These are phyloP conservation scores for Aythya baeri DNA, from an alignment of 2,113 vertebrate species.

Conservation along the genomic window DNA sequence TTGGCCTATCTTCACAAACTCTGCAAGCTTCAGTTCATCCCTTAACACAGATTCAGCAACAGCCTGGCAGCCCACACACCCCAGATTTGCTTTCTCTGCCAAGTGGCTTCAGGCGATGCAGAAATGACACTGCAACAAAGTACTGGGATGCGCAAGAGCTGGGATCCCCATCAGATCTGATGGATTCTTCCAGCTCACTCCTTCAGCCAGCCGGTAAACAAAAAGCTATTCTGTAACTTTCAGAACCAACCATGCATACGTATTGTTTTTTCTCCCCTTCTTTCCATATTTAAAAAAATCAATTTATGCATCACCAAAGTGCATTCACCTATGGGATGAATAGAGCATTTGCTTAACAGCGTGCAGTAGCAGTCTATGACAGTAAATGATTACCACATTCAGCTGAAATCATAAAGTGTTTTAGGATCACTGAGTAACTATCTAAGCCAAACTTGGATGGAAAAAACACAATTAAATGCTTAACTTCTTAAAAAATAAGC, in stretches of 20 bases:
- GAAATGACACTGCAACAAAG: neutral
- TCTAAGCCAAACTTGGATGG: neutral
- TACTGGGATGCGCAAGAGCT: neutral
- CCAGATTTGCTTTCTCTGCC: neutral
- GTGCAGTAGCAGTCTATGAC: neutral
- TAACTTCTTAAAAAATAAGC: neutral
- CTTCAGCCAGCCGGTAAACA: neutral
- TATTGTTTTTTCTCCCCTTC: neutral
- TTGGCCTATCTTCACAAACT: neutral
- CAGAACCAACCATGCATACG: neutral
- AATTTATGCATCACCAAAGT: neutral
- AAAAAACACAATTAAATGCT: neutral
- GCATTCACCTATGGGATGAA: slow-evolving; percentile 10
- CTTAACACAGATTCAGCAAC: neutral
- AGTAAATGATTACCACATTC: slow-evolving; percentile 4
- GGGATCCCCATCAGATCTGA: neutral
- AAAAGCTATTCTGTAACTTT: neutral
- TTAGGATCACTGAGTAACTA: neutral
- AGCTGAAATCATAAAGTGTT: slow-evolving; percentile 7
- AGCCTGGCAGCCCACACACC: neutral
- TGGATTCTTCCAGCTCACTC: neutral
- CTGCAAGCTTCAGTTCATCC: neutral
- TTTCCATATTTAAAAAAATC: slow-evolving; percentile 17
- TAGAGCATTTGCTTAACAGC: slow-evolving; percentile 19
- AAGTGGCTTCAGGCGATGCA: neutral